A percentile compares a stretch with the other conserved stretches of the same genome.
Evolutionary conservation across 2,888 invertebrate species (phyloP).

Genomic region (Notocelia uddmanniana): DNA sequence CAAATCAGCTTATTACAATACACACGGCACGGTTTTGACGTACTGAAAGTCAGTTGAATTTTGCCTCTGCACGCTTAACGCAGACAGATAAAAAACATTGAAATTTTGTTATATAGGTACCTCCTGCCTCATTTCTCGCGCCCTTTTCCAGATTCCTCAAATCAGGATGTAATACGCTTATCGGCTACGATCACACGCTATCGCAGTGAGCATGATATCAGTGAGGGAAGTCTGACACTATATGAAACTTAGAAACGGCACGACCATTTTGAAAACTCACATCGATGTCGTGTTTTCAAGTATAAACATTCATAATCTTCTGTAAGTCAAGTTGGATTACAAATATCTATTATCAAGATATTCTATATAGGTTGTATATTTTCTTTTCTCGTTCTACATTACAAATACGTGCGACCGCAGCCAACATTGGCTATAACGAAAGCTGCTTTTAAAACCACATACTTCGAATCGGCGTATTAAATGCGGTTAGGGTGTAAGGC

Average conservation of each 20-base stretch:
- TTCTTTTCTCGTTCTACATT: background rate
- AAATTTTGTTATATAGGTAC: background rate
- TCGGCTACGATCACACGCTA: background rate
- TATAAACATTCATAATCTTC: too few relatives aligned
- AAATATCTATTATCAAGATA: too few relatives aligned
- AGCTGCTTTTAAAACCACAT: slow-evolving; percentile 34
- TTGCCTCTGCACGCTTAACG: background rate
- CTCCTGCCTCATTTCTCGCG: background rate
- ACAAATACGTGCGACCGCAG: slow-evolving; percentile 29
- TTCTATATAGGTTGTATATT: too few relatives aligned
- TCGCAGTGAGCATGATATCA: background rate
- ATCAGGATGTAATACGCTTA: background rate
- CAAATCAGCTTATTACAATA: too few relatives aligned
- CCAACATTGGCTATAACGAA: slow-evolving; percentile 27
- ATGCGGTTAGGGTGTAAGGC: slow-evolving; percentile 29
- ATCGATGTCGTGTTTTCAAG: too few relatives aligned
- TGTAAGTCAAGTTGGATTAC: too few relatives aligned
- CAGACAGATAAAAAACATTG: background rate
- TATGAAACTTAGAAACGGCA: too few relatives aligned
- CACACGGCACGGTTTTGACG: too few relatives aligned
- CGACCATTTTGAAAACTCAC: too few relatives aligned
- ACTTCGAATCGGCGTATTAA: slow-evolving; percentile 19
- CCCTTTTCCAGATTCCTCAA: background rate
- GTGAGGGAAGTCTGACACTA: background rate
- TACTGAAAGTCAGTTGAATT: too few relatives aligned